Evolutionary conservation across 1,140 invertebrate species (phyloP).

Genomic region (Drosophila mauritiana): DNA sequence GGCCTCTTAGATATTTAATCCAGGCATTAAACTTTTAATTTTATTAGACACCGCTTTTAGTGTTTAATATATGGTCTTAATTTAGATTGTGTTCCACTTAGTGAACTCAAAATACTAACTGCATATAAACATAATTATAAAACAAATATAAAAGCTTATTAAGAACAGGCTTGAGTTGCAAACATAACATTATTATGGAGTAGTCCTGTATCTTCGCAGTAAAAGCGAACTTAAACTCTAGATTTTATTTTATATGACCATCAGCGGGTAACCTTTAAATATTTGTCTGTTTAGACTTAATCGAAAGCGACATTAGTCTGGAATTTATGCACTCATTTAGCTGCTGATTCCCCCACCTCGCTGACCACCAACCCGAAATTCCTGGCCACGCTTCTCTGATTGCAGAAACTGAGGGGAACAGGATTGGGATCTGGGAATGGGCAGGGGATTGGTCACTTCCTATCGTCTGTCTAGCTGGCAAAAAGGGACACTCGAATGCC

Average conservation of each 20-base stretch:
- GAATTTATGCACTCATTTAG: conserved; percentile 41
- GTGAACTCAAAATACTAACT: not conserved
- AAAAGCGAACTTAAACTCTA: too few relatives aligned
- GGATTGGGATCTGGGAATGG: not conserved
- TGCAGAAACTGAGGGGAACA: not conserved
- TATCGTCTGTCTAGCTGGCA: conserved; percentile 50
- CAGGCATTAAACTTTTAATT: conserved; percentile 1
- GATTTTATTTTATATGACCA: not conserved
- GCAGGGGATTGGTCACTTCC: conserved; percentile 33
- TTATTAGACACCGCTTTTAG: not conserved
- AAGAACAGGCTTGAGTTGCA: too few relatives aligned
- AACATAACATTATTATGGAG: too few relatives aligned
- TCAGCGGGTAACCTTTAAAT: conserved; percentile 15
- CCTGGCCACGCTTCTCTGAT: conserved; percentile 25
- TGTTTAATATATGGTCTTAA: not conserved
- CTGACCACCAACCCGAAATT: conserved; percentile 7
- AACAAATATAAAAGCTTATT: too few relatives aligned
- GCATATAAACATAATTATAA: too few relatives aligned
- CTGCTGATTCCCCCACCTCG: conserved; percentile 12
- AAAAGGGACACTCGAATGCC: conserved; percentile 34
- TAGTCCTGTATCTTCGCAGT: too few relatives aligned
- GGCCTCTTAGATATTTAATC: conserved; percentile 2
- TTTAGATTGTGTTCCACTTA: not conserved
- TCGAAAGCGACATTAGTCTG: conserved; percentile 34
- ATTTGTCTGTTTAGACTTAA: conserved; percentile 27